These are phyloP conservation scores for Helicoverpa assulta DNA, from an alignment of 2,888 invertebrate species.

Conservation along the genomic window DNA sequence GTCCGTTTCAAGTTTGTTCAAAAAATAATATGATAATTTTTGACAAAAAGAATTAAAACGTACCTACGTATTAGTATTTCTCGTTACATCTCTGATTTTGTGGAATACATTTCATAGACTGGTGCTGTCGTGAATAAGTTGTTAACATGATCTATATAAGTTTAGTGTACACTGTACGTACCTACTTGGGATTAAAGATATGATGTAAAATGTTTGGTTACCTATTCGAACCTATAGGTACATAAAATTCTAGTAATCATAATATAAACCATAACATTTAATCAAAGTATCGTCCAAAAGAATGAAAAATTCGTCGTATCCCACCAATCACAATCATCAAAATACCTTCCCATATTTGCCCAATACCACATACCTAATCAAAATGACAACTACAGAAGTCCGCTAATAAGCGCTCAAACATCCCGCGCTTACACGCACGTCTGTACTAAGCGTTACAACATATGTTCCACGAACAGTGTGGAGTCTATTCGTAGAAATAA, in stretches of 20 bases:
- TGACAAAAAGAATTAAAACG: too few relatives aligned
- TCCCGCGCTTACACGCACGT: conserved; percentile 8
- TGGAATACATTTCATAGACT: too few relatives aligned
- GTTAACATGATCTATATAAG: too few relatives aligned
- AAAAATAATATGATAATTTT: not conserved
- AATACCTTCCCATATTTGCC: not conserved
- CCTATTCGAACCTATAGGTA: too few relatives aligned
- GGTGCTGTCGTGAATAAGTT: too few relatives aligned
- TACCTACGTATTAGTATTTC: too few relatives aligned
- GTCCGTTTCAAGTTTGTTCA: not conserved
- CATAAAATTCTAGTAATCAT: too few relatives aligned
- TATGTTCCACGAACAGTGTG: conserved; percentile 59
- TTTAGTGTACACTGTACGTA: too few relatives aligned
- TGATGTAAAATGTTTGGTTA: too few relatives aligned
- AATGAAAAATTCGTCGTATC: not conserved
- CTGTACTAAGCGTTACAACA: conserved; percentile 52
- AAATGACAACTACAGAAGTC: not conserved
- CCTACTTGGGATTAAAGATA: too few relatives aligned
- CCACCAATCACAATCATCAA: not conserved
- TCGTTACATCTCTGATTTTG: too few relatives aligned
- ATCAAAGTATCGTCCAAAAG: not conserved
- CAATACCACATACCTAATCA: not conserved
- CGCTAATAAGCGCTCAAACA: not conserved
- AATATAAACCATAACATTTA: too few relatives aligned
- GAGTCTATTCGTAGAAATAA: conserved; percentile 71